These are phyloP conservation scores for Paguma larvata DNA, from an alignment of 2,797 vertebrate genomes.

Conservation along the genomic window DNA sequence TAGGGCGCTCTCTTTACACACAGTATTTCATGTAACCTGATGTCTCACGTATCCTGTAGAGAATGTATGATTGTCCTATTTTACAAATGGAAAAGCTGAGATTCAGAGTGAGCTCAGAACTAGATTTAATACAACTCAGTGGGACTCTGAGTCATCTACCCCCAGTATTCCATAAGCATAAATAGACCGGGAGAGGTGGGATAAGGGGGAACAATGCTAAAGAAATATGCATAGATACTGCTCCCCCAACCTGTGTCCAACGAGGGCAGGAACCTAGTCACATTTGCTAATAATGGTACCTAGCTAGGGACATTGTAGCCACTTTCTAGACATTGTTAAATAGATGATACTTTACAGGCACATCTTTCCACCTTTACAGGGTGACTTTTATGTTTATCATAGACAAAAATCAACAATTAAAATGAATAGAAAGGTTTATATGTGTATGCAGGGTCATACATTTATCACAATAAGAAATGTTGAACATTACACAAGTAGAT, in stretches of 20 bases:
- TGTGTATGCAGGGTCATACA: neutral
- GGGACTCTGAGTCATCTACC: neutral
- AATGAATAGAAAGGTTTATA: neutral
- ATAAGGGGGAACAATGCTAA: neutral
- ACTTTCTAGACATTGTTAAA: neutral
- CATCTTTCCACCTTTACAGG: neutral
- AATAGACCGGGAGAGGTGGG: neutral
- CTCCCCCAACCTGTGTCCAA: neutral
- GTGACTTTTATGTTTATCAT: neutral
- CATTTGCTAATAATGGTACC: neutral
- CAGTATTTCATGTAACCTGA: neutral
- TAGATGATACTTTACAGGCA: neutral
- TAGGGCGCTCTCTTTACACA: neutral
- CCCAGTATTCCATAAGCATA: neutral
- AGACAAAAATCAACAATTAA: neutral
- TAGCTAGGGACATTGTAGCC: neutral
- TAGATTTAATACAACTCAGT: neutral
- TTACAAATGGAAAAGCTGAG: neutral
- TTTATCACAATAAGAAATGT: slow-evolving; percentile 36
- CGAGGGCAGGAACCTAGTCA: neutral
- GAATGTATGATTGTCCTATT: neutral
- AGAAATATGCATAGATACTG: neutral
- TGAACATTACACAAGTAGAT: slow-evolving; percentile 17
- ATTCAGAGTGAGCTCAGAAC: neutral
- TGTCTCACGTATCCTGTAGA: neutral